These are phyloP conservation scores for Maconellicoccus hirsutus DNA, from an alignment of 1,140 invertebrate species.

Conservation along the genomic window DNA sequence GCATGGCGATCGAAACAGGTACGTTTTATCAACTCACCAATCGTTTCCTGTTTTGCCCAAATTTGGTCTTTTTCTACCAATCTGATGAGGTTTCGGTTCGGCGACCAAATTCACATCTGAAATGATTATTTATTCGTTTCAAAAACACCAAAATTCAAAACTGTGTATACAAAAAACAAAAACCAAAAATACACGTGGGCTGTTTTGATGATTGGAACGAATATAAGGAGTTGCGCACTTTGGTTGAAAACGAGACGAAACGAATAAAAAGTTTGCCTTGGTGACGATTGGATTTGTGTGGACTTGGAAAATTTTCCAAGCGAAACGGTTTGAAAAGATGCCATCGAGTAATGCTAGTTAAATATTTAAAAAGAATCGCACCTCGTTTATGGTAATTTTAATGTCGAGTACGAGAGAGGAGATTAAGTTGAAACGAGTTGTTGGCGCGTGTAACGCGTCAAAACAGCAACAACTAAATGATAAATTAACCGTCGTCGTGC, in stretches of 20 bases:
- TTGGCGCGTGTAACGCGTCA: slow-evolving; percentile 3
- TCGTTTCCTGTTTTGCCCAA: slow-evolving; percentile 67
- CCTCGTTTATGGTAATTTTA: slow-evolving; percentile 11
- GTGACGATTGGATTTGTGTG: too few relatives aligned
- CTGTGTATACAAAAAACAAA: slow-evolving; percentile 18
- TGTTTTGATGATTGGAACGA: too few relatives aligned
- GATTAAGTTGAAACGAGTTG: slow-evolving; percentile 1
- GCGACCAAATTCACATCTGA: slow-evolving; percentile 72
- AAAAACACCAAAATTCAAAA: slow-evolving; percentile 11
- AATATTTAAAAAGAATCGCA: background rate
- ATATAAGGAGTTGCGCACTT: background rate
- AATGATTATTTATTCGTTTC: slow-evolving; percentile 35
- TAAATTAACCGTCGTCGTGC: slow-evolving; percentile 1
- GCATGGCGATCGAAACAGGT: slow-evolving; percentile 18
- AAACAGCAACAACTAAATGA: slow-evolving; percentile 19
- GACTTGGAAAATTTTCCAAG: too few relatives aligned
- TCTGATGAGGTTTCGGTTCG: slow-evolving; percentile 70
- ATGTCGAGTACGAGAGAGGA: too few relatives aligned
- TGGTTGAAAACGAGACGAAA: background rate
- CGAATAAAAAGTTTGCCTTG: too few relatives aligned
- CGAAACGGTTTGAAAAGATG: too few relatives aligned
- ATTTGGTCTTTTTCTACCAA: slow-evolving; percentile 64
- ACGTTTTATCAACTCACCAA: slow-evolving; percentile 48
- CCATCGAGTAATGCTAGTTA: background rate
- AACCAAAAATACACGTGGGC: background rate